Evolutionary conservation across 2,888 invertebrate genomes (phyloP).

Genomic region (Theristus sp.): DNA sequence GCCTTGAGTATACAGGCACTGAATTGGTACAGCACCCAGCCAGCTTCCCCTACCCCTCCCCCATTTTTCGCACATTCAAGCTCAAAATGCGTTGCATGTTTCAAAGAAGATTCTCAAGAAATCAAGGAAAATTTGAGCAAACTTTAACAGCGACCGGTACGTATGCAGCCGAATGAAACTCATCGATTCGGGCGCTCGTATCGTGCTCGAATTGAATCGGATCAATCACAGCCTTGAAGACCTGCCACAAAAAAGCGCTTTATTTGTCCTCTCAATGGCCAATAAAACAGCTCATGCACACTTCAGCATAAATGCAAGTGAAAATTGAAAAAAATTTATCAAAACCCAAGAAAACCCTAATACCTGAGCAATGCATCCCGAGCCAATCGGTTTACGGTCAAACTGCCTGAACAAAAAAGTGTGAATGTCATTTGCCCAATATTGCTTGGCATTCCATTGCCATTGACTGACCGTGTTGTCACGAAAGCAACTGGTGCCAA

Average conservation of each 20-base stretch:
- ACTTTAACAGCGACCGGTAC: slow-evolving; percentile 31
- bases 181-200: slow-evolving; percentile 9
- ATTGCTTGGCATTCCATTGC: no score
- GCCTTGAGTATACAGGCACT: no score
- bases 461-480: no score
- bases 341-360: neutral
- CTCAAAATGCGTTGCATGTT: no score
- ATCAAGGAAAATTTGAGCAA: neutral
- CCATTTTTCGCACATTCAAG: no score
- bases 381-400: slow-evolving; percentile 34
- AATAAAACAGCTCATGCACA: neutral
- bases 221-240: slow-evolving; percentile 22
- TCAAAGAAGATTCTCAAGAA: no score
- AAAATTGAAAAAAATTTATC: neutral
- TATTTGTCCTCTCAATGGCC: no score
- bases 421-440: no score
- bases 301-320: neutral
- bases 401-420: no score
- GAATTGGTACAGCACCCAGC: no score
- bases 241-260: slow-evolving; percentile 12
- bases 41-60: no score
- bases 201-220: slow-evolving; percentile 12
- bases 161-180: neutral
- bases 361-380: slow-evolving; percentile 40
- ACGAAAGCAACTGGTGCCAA: no score